Evolutionary conservation across 2,113 vertebrate genomes (phyloP), one percentile per base, ranked within the genome.

Genomic region (Cavia porcellus): DNA sequence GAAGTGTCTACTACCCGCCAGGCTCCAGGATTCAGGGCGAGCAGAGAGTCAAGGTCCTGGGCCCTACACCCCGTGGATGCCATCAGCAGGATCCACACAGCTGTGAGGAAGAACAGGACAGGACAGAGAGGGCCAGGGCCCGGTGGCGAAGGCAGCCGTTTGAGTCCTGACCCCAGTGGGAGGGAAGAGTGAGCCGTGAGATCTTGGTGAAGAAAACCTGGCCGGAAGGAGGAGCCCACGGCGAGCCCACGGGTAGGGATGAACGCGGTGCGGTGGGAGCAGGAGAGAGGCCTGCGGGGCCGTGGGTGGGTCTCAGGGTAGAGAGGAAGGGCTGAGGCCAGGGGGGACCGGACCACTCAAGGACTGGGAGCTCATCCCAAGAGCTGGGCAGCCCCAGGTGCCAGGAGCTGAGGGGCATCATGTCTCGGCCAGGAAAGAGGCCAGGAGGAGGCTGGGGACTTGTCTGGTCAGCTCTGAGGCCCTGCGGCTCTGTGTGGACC

Each of bases 391-490:
- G n/a, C 62, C 47, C 42, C 55, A 75, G 13, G 22, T n/a, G 35
- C 70, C 19, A 15, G n/a, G 3, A 32, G 8, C 64, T 8, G 25
- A 61, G 0, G 20, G 2, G 13, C 42, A 47, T 50, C 25, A 2
- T 5, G 45, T 30, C 45, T 75, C 38, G 25, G 22, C 38, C 61
- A 12, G 25, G 68, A 7, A 62, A 11, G 52, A 61, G 86, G 64
- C 25, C 2, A 19, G 45, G 68, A 24, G 14, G 86, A 42, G 59
- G 64, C 70, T 7, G 5, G 3, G 50, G 64, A 4, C 14, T 35
- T 1, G 20, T 15, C 57, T 0, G 3, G 3, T 64, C 0, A 4
- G 3, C 1, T 5, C 30, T 0, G 0, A 3, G 59, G 81, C 59
- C 5, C 47, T 47, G 59, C 1, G 19, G 50, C 50, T 52, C 50